Percentiles rank a stretch among this genome's conserved stretches.
Conservation (phyloP, 2,888 invertebrate genomes). For the Griposia aprilina region DNA sequence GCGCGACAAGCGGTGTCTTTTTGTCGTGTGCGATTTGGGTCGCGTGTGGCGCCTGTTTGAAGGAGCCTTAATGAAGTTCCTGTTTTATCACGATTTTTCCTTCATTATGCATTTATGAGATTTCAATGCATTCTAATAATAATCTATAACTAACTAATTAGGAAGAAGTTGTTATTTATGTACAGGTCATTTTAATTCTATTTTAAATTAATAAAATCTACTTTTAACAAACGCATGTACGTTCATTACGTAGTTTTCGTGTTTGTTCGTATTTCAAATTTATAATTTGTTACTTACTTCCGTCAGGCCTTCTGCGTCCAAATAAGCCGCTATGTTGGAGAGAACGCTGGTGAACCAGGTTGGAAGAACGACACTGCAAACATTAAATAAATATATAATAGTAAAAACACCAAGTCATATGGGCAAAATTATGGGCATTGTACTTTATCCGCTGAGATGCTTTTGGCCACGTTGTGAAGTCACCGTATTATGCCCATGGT, state of each 20-base stretch:
- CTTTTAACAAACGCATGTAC: neutral
- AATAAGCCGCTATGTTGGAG: conserved; percentile 78
- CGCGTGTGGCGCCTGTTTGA: no score
- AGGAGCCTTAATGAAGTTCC: neutral
- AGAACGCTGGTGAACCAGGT: conserved; percentile 80
- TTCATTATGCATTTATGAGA: neutral
- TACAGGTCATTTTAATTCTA: neutral
- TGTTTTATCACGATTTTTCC: neutral
- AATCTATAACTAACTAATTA: neutral
- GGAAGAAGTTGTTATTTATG: neutral
- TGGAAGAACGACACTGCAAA: conserved; percentile 80
- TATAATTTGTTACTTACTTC: conserved; percentile 78
- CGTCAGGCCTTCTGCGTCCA: conserved; percentile 80
- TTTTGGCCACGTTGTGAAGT: no score
- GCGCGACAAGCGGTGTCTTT: no score
- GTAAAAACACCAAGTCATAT: neutral
- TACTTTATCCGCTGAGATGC: no score
- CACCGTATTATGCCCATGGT: no score
- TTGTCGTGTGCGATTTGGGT: no score
- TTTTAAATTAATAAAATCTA: neutral
- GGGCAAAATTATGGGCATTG: neutral
- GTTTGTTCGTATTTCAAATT: neutral
- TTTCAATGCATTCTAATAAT: neutral
- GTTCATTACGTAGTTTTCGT: neutral
- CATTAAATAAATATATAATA: conserved; percentile 12